Evolutionary conservation across 2,888 invertebrate species (phyloP), one percentile per base, ranked within the genome.

Genomic region (Drosophila greeni): DNA sequence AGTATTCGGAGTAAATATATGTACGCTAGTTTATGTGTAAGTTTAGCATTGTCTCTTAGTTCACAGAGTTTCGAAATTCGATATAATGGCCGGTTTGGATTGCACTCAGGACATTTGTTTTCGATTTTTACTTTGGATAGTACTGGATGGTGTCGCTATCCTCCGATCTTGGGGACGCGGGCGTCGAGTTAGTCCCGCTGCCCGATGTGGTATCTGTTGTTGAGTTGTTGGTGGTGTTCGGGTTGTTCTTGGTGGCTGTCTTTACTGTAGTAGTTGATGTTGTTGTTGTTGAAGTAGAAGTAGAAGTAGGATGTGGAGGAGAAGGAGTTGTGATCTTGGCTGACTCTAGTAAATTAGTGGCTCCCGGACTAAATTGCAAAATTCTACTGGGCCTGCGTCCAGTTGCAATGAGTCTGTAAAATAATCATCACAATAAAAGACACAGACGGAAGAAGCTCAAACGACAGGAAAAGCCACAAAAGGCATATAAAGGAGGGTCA

Each of bases 311-410:
- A 64, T 64, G 39, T 61, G 71, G 61, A 62, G 64, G 59, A 64
- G 58, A 55, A 57, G 61, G 61, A 43, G 64, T 69, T 71, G 56
- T 56, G 55, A 54, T 66, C 59, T 47, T 54, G 68, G 67, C 67
- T 60, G 70, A 75, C 66, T 80, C 77, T 77, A 80, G 75, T 66
- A 82, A 81, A 75, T 78, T 86, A 69, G 65, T 66, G 51, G 84
- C 74, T 72, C 76, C 79, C 74, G 86, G 85, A 77, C 84, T 87
- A 84, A 85, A 83, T 80, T 84, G 82, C 75, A 87, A 81, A 72
- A 86, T 61, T 86, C 84, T 86, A 87, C 89, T 89, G 72, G 88
- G 87, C 72, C 89, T 87, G 85, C 89, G 88, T 84, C 88, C 89
- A 80, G 87, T 88, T 72, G 86, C 85, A 82, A 89, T 86, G 51